A percentile compares a stretch with the other conserved stretches of the same genome.
Evolutionary conservation across 2,113 vertebrate species (phyloP).

Genomic region (Scalopus aquaticus): DNA sequence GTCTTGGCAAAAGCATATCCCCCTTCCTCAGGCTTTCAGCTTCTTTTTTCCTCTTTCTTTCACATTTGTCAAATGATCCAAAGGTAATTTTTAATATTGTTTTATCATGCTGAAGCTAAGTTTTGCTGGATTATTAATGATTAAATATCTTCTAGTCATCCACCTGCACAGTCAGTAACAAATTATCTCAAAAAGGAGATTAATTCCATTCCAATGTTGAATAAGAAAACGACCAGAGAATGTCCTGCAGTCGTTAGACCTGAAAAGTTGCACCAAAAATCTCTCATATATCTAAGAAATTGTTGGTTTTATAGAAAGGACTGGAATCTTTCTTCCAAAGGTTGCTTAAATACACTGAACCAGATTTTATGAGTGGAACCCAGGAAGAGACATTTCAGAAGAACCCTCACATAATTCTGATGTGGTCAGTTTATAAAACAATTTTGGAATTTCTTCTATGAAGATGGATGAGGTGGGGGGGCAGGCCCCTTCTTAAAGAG

Average conservation of each 20-base stretch:
- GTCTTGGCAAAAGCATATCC: conserved; percentile 58
- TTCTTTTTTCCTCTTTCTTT: conserved; percentile 60
- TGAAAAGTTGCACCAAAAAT: background rate
- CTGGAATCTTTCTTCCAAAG: conserved; percentile 44
- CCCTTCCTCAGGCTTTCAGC: conserved; percentile 46
- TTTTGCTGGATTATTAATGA: conserved; percentile 73
- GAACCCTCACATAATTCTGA: background rate
- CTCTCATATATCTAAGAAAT: background rate
- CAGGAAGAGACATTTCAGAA: background rate
- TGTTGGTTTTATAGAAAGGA: conserved; percentile 41
- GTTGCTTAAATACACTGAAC: background rate
- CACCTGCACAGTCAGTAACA: conserved; percentile 64
- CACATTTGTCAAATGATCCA: conserved; percentile 75
- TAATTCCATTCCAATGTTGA: conserved; percentile 65
- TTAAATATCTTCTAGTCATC: conserved; percentile 70
- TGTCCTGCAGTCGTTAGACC: conserved; percentile 10
- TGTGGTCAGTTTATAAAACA: background rate
- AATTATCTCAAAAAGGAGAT: conserved; percentile 67
- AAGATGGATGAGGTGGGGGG: background rate
- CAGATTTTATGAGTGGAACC: background rate
- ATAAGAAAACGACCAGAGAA: conserved; percentile 59
- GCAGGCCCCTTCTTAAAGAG: background rate
- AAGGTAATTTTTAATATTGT: conserved; percentile 74
- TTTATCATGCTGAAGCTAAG: conserved; percentile 48
- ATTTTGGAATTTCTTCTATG: background rate